A percentile compares a stretch with the other conserved stretches of the same genome.
phyloP scores from a whole-genome alignment of 2,797 vertebrate genomes.

The Eulemur rubriventer region DNA sequence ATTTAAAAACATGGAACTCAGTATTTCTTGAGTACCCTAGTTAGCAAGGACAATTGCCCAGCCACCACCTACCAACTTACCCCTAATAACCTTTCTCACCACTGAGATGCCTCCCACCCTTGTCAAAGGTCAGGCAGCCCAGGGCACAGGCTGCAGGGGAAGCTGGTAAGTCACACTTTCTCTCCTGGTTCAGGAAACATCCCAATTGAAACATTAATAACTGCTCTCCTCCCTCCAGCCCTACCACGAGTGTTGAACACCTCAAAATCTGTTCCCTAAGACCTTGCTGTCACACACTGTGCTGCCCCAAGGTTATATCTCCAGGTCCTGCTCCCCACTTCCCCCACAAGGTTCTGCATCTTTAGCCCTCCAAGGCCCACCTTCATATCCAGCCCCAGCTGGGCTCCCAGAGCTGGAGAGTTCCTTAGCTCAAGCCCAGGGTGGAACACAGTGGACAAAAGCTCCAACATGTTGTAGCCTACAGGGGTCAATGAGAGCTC shows the following conservation, averaged over 20 bases:
- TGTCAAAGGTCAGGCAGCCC: too few relatives aligned
- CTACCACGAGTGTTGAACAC: neutral
- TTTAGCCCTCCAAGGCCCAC: neutral
- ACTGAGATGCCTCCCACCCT: neutral
- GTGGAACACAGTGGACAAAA: neutral
- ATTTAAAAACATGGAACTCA: neutral
- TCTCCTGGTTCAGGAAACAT: neutral
- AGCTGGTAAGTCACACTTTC: neutral
- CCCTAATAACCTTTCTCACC: neutral
- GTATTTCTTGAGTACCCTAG: neutral
- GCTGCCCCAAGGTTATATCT: neutral
- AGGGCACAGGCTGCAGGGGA: neutral
- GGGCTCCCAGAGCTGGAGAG: neutral
- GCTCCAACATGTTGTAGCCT: neutral
- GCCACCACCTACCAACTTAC: neutral
- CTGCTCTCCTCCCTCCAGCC: accelerated
- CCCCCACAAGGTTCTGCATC: neutral
- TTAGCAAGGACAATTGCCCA: neutral
- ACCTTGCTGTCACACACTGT: neutral
- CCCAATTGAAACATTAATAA: neutral
- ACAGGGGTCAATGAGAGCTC: neutral
- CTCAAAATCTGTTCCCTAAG: neutral
- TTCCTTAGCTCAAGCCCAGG: neutral
- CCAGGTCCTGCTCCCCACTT: neutral
- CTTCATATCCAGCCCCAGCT: neutral